phyloP scores from a whole-genome alignment of 2,888 invertebrate species.

The Melolontha melolontha region DNA sequence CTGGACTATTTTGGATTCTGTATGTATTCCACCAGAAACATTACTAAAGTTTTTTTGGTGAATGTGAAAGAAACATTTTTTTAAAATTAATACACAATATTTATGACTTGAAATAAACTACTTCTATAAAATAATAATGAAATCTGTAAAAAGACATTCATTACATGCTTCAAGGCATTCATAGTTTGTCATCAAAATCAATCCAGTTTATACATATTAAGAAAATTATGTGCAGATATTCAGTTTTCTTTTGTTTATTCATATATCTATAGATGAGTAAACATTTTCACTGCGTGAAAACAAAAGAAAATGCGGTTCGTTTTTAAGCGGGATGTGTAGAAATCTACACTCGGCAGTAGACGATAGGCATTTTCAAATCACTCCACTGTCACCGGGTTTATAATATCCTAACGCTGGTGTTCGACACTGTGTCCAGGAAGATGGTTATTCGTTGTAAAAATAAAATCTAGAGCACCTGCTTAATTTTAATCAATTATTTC shows the following conservation, averaged over 20 bases:
- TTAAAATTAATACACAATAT: too few species aligned
- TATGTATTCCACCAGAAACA: too few species aligned
- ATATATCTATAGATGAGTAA: neutral
- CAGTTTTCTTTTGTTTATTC: neutral
- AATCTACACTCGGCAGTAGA: constrained; percentile 53
- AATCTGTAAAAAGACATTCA: neutral
- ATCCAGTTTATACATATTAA: neutral
- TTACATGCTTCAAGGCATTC: neutral
- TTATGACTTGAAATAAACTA: too few species aligned
- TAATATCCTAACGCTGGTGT: constrained; percentile 51
- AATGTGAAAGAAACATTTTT: too few species aligned
- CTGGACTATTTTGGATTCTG: too few species aligned
- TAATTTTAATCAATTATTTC: constrained; percentile 52
- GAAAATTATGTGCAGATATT: too few species aligned
- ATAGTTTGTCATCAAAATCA: neutral
- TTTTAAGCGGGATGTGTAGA: constrained; percentile 35
- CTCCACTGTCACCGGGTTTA: constrained; percentile 40
- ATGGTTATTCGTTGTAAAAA: constrained; percentile 56
- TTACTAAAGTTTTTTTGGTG: too few species aligned
- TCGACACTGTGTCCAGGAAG: constrained; percentile 52
- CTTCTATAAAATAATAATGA: too few species aligned
- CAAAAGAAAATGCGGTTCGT: constrained; percentile 20
- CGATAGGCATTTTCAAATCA: constrained; percentile 47
- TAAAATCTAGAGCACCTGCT: constrained; percentile 62
- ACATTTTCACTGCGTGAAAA: constrained; percentile 2